Conservation (phyloP, 2,797 vertebrate species). For the Brachyrhaphis roseni region DNA sequence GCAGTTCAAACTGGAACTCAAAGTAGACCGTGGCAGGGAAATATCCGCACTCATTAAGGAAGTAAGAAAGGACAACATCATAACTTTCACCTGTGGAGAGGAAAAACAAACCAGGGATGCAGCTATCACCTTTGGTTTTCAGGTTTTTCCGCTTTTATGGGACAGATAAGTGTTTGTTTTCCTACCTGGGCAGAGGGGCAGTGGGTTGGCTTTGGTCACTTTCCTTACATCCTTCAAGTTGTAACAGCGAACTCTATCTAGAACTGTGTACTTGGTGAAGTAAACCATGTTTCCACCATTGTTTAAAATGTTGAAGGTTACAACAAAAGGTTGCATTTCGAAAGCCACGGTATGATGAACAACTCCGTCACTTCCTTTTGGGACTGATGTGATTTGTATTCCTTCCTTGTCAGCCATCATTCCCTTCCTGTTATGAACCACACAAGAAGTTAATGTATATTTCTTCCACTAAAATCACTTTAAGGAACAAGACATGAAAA, state of each 20-base stretch:
- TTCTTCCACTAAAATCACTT: neutral
- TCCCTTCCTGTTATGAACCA: slow-evolving; percentile 71
- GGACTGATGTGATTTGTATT: slow-evolving; percentile 79
- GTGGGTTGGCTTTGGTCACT: slow-evolving; percentile 66
- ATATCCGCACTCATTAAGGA: slow-evolving; percentile 77
- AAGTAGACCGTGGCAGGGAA: slow-evolving; percentile 83
- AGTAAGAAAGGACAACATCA: slow-evolving; percentile 78
- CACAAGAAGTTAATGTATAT: neutral
- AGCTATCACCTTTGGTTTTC: neutral
- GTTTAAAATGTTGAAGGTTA: slow-evolving; percentile 83
- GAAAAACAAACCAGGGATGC: no score
- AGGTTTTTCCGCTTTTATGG: neutral
- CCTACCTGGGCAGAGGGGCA: slow-evolving; percentile 85
- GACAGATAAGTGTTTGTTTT: neutral
- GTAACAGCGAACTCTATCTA: slow-evolving; percentile 70
- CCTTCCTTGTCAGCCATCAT: slow-evolving; percentile 81
- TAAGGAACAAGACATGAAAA: neutral
- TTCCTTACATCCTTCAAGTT: slow-evolving; percentile 76
- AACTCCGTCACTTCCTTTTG: slow-evolving; percentile 45
- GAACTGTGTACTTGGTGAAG: slow-evolving; percentile 78
- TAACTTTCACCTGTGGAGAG: slow-evolving; percentile 76
- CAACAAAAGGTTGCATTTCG: neutral
- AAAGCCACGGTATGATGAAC: slow-evolving; percentile 67
- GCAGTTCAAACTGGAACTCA: slow-evolving; percentile 80
- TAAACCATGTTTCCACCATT: slow-evolving; percentile 65